These are phyloP conservation scores for Leptinotarsa lineolata DNA, from an alignment of 1,140 invertebrate species.

Conservation along the genomic window DNA sequence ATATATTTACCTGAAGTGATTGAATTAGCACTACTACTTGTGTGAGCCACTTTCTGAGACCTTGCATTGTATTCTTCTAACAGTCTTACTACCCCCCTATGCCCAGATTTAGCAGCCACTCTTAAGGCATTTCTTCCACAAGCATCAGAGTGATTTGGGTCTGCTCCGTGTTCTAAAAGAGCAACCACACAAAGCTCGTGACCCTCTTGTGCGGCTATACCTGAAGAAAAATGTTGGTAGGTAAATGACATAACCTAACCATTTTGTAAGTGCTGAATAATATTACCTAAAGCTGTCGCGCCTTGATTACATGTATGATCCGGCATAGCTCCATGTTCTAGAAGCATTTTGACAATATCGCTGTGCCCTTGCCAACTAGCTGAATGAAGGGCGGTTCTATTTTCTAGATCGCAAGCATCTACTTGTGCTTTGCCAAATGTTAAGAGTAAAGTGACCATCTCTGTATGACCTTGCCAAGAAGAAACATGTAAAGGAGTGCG, in stretches of 20 bases:
- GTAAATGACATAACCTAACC: no score
- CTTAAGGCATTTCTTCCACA: slow-evolving; percentile 81
- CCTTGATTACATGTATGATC: slow-evolving; percentile 93
- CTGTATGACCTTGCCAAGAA: slow-evolving; percentile 91
- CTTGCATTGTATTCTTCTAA: slow-evolving; percentile 62
- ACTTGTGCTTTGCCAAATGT: slow-evolving; percentile 76
- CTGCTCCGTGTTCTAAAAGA: slow-evolving; percentile 85
- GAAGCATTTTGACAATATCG: slow-evolving; percentile 78
- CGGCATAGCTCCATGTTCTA: slow-evolving; percentile 77
- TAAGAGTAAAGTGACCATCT: slow-evolving; percentile 87
- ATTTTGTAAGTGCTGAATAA: no score
- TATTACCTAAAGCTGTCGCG: slow-evolving; percentile 81
- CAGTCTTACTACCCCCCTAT: slow-evolving; percentile 71
- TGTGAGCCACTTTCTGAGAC: slow-evolving; percentile 49
- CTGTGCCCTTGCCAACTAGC: slow-evolving; percentile 95
- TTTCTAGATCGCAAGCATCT: slow-evolving; percentile 88
- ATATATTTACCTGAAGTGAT: slow-evolving; percentile 60
- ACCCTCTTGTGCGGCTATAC: slow-evolving; percentile 84
- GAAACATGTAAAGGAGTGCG: slow-evolving; percentile 90
- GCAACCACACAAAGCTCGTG: slow-evolving; percentile 89
- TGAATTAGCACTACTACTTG: slow-evolving; percentile 65
- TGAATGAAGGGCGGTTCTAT: slow-evolving; percentile 87
- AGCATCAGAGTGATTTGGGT: slow-evolving; percentile 90
- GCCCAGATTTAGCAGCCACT: slow-evolving; percentile 78
- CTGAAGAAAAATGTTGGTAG: slow-evolving; percentile 51